Percentiles rank a stretch among this genome's conserved stretches.
These are phyloP conservation scores for Cichladusa arquata DNA, from an alignment of 2,113 vertebrate genomes.

Conservation along the genomic window DNA sequence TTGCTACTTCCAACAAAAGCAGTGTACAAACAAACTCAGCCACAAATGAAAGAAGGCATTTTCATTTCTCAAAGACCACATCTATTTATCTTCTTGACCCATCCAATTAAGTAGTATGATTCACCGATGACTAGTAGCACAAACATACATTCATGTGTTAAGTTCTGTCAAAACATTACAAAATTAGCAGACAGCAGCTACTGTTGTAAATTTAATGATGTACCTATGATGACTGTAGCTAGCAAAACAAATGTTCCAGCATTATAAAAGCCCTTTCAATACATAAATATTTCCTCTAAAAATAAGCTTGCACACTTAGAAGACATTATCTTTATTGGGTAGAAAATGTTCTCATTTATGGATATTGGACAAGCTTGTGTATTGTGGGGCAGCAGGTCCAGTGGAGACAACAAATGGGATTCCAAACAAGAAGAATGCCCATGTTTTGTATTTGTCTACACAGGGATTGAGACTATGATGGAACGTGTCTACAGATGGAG, in stretches of 20 bases:
- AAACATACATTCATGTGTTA: conserved; percentile 8
- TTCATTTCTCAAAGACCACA: conserved; percentile 19
- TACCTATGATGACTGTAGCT: not conserved
- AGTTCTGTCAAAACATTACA: conserved; percentile 36
- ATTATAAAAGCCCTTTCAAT: not conserved
- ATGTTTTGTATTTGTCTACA: not conserved
- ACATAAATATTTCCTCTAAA: not conserved
- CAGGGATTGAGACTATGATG: not conserved
- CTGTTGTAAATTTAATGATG: conserved; percentile 11
- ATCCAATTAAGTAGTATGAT: conserved; percentile 24
- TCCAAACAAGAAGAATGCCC: not conserved
- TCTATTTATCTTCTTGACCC: conserved; percentile 28
- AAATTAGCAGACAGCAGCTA: conserved; percentile 18
- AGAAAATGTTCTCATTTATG: not conserved
- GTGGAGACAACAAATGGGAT: not conserved
- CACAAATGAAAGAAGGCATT: conserved; percentile 16
- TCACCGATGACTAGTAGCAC: conserved; percentile 28
- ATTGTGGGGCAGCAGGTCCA: not conserved
- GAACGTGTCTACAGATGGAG: not conserved
- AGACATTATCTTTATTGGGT: not conserved
- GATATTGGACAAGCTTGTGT: not conserved
- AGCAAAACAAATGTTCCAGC: not conserved
- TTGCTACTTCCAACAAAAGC: conserved; percentile 18
- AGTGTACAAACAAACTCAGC: not conserved
- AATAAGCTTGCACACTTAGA: not conserved